Conservation (phyloP, 2,113 vertebrate genomes). For the Phaethon lepturus region DNA sequence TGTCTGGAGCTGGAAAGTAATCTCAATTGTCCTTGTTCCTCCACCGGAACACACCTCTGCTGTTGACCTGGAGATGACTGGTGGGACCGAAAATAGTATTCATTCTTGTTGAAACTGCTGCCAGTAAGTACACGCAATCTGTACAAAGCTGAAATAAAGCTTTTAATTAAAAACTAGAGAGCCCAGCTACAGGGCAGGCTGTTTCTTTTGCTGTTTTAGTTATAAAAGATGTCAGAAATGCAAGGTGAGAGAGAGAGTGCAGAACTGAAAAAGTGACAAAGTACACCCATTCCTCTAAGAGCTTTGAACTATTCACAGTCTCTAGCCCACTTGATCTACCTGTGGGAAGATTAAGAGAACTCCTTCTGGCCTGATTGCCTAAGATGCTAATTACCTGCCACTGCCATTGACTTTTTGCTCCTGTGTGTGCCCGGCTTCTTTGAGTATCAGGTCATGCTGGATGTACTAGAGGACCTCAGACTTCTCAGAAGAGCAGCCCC, state of each 20-base stretch:
- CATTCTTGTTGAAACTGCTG: not conserved
- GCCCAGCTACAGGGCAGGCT: not conserved
- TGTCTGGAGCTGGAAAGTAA: not conserved
- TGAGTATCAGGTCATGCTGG: too few relatives aligned
- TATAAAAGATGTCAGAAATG: not conserved
- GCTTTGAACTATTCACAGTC: not conserved
- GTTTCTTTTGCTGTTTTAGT: not conserved
- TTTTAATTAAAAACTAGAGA: slow-evolving; percentile 40
- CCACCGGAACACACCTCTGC: not conserved
- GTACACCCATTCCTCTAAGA: not conserved
- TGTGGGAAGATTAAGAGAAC: not conserved
- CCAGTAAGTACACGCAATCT: not conserved
- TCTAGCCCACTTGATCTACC: not conserved
- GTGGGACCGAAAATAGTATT: not conserved
- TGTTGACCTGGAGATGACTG: not conserved
- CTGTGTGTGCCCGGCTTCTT: fast-evolving
- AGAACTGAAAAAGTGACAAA: not conserved
- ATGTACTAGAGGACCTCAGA: not conserved
- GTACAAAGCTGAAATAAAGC: not conserved
- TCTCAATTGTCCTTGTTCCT: not conserved
- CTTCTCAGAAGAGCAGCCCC: not conserved
- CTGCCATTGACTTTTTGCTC: not conserved
- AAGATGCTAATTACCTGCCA: not conserved
- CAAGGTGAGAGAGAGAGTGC: not conserved
- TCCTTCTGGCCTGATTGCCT: not conserved